These are phyloP conservation scores for Isoperla grammatica DNA, from an alignment of 2,888 invertebrate genomes.

Conservation along the genomic window DNA sequence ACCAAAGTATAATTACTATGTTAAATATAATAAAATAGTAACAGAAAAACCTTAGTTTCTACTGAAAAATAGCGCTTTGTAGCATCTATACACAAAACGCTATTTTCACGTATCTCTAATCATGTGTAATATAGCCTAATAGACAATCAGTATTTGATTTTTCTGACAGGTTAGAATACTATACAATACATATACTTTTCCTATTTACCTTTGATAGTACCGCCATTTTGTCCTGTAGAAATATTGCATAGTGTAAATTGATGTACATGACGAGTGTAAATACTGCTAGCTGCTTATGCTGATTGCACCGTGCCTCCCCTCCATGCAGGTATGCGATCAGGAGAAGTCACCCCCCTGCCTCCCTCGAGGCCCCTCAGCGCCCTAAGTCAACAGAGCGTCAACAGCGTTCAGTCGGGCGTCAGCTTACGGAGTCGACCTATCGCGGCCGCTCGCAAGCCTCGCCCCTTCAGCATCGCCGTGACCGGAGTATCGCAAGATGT, in stretches of 20 bases:
- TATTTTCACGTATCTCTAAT: no score
- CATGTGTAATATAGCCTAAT: no score
- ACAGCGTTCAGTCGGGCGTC: constrained; percentile 51
- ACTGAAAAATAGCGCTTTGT: no score
- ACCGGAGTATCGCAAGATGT: constrained; percentile 57
- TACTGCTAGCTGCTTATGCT: not conserved
- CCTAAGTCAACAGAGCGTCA: constrained; percentile 65
- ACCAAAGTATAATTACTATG: no score
- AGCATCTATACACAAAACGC: no score
- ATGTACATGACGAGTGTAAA: not conserved
- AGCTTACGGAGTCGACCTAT: constrained; percentile 56
- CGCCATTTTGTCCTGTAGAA: no score
- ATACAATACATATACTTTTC: no score
- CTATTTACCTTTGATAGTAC: no score
- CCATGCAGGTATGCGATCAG: constrained; percentile 49
- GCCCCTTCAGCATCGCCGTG: constrained; percentile 78
- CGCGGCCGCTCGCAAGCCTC: constrained; percentile 61
- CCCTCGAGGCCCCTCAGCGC: constrained; percentile 84
- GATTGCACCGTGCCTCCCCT: not conserved
- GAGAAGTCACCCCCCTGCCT: constrained; percentile 67
- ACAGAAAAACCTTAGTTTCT: no score
- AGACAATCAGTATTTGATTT: no score
- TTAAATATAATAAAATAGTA: no score
- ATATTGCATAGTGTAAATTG: not conserved
- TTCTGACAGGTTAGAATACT: no score